Evolutionary conservation across 2,113 vertebrate genomes (phyloP).

Genomic region (Tretioscincus oriximinensis): DNA sequence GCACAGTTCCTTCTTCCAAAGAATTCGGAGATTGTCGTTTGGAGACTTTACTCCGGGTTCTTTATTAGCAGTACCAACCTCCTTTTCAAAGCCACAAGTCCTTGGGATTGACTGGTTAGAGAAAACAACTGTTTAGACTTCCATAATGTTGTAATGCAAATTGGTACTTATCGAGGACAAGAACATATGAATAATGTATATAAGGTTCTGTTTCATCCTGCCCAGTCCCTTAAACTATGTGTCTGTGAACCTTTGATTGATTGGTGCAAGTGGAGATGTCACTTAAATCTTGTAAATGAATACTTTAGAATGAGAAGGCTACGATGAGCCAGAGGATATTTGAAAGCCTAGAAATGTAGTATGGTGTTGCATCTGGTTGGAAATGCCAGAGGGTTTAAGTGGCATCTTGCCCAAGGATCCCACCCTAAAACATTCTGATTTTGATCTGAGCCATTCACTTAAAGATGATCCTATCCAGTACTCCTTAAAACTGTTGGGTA

Average conservation of each 20-base stretch:
- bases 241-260: not conserved
- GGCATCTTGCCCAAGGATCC: no score
- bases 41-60: not conserved
- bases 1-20: not conserved
- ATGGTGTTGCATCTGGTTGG: not conserved
- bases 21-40: not conserved
- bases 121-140: not conserved
- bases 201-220: not conserved
- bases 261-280: not conserved
- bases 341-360: not conserved
- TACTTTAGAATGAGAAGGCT: not conserved
- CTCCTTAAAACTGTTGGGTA: no score
- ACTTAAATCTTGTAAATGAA: not conserved
- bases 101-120: not conserved
- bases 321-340: not conserved
- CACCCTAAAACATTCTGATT: no score
- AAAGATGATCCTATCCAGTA: no score
- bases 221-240: not conserved
- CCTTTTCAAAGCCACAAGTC: not conserved
- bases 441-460: no score
- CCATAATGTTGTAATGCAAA: not conserved
- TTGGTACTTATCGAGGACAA: conserved; percentile 16
- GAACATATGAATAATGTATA: conserved; percentile 26
- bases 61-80: not conserved
- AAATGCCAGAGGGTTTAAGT: not conserved